Conservation (phyloP, 2,888 invertebrate genomes). For the Stenotaenia linearis region DNA sequence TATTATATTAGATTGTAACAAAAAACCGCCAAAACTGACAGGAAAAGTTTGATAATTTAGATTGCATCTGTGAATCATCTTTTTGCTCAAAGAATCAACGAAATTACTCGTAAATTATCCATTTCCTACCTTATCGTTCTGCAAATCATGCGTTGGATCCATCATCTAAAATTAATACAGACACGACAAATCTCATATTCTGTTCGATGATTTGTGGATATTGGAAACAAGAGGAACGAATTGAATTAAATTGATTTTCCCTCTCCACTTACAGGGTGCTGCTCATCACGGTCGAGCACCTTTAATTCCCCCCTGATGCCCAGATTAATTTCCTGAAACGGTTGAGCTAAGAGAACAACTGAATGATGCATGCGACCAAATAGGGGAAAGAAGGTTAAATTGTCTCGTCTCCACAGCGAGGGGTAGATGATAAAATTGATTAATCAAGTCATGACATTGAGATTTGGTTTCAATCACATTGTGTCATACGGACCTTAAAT, state of each 20-base stretch:
- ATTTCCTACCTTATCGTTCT: neutral
- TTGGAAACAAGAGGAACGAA: neutral
- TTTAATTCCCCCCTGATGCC: neutral
- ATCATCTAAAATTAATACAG: neutral
- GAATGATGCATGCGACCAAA: neutral
- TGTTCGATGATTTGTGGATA: neutral
- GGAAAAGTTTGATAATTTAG: neutral
- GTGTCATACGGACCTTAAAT: neutral
- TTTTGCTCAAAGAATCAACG: neutral
- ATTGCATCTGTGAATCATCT: neutral
- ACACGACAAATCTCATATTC: neutral
- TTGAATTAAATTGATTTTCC: neutral
- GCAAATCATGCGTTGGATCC: neutral
- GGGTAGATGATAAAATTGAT: neutral
- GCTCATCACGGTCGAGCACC: neutral
- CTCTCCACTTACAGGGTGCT: neutral
- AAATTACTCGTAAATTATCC: neutral
- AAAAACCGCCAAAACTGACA: neutral
- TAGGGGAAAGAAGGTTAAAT: neutral
- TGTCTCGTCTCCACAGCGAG: neutral
- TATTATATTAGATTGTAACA: neutral
- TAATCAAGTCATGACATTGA: neutral
- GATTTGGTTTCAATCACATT: neutral
- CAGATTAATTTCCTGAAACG: slow-evolving; percentile 6
- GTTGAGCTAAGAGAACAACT: neutral